phyloP scores from a whole-genome alignment of 1,140 invertebrate genomes.

The Schlechtendalia chinensis region DNA sequence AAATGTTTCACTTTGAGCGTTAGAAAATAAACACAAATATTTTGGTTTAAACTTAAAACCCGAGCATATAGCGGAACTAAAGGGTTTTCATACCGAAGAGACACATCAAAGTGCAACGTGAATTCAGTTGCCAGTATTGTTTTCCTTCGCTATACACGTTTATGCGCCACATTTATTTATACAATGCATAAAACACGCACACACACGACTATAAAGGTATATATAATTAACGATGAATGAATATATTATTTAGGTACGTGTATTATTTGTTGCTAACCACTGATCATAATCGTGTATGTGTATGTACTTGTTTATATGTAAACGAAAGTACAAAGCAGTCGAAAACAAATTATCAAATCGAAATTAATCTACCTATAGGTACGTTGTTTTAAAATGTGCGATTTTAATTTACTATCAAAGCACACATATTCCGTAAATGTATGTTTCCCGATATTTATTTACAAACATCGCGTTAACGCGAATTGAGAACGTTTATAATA shows the following conservation, averaged over 20 bases:
- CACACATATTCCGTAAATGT: neutral
- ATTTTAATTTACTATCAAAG: neutral
- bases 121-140: neutral
- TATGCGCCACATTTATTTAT: neutral
- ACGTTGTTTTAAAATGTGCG: neutral
- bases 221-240: neutral
- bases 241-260: neutral
- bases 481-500: neutral
- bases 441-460: neutral
- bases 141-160: neutral
- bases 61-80: neutral
- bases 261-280: too few relatives aligned
- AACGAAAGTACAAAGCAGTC: neutral
- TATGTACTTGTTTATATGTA: neutral
- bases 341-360: neutral
- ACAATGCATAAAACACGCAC: neutral
- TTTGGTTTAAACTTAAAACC: neutral
- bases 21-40: neutral
- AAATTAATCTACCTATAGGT: neutral
- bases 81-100: neutral
- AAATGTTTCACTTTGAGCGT: too few relatives aligned
- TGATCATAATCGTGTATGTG: too few relatives aligned
- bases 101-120: constrained; percentile 12
- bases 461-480: neutral
- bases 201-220: neutral